phyloP scores from a whole-genome alignment of 2,113 vertebrate species.

The Myotis yumanensis region DNA sequence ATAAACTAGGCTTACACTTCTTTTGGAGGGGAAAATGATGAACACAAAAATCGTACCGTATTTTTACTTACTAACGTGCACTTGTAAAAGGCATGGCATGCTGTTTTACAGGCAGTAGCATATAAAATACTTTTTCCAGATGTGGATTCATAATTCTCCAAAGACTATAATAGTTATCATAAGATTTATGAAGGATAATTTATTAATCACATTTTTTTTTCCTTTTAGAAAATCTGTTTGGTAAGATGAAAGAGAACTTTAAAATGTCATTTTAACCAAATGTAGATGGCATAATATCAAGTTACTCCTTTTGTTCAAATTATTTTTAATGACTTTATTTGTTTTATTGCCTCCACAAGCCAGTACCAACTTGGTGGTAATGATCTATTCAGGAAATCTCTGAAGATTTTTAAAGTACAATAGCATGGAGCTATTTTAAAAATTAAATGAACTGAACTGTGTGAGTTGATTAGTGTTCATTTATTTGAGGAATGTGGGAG shows the following conservation, averaged over 20 bases:
- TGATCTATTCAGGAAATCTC: slow-evolving; percentile 84
- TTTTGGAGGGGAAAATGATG: slow-evolving; percentile 79
- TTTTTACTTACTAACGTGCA: slow-evolving; percentile 86
- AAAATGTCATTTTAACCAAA: slow-evolving; percentile 88
- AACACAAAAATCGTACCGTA: slow-evolving; percentile 85
- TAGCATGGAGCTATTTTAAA: slow-evolving; percentile 70
- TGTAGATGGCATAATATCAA: slow-evolving; percentile 87
- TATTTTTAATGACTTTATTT: slow-evolving; percentile 91
- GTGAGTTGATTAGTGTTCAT: slow-evolving; percentile 70
- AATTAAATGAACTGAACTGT: slow-evolving; percentile 78
- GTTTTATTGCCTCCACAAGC: slow-evolving; percentile 86
- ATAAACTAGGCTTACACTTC: slow-evolving; percentile 81
- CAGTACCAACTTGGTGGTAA: slow-evolving; percentile 85
- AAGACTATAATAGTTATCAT: slow-evolving; percentile 90
- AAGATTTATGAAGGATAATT: slow-evolving; percentile 93
- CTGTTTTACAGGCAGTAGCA: slow-evolving; percentile 87
- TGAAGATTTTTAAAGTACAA: slow-evolving; percentile 79
- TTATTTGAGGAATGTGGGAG: slow-evolving; percentile 80
- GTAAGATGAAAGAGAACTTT: slow-evolving; percentile 89
- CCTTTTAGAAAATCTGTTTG: slow-evolving; percentile 87
- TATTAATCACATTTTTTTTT: slow-evolving; percentile 91
- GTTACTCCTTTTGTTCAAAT: slow-evolving; percentile 90
- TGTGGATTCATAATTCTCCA: slow-evolving; percentile 91
- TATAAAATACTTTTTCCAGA: slow-evolving; percentile 91
- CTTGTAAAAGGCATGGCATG: slow-evolving; percentile 86